Evolutionary conservation across 2,888 invertebrate species (phyloP), one percentile per base, ranked within the genome.

Genomic region (Apotomis betuletana): DNA sequence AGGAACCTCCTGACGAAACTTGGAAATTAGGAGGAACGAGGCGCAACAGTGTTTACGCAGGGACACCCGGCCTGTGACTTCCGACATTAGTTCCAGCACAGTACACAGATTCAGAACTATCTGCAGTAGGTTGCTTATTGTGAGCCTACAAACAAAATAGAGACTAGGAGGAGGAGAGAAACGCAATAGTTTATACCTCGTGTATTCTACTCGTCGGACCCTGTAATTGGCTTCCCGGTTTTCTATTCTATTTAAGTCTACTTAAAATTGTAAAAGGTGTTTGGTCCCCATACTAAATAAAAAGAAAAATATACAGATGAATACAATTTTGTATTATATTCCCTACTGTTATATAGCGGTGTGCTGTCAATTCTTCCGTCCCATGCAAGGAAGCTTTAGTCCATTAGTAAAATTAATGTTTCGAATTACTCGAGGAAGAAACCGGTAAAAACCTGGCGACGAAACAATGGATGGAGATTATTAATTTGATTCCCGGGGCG

Each of bases 341-440:
- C 9, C 68, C 5, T 65, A 65, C 58, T 58, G 72, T 51, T 77
- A 73, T 77, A 77, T 83, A 85, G 84, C 84, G 84, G 86, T 86
- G 88, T 87, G 36, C 62, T 15, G 49, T 27, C 15, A 4, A 51
- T 49, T 52, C 41, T 55, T 13, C 62, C 67, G 38, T 87, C 84
- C 84, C 83, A 81, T 85, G 87, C 86, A 85, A 77, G 81, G 80
- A 83, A 86, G 86, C 86, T 89, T 92, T 89, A 90, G 86, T 92
- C 92, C 93, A 94, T 94, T 94, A 93, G 87, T 90, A 90, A 93
- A 93, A 93, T 94, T 92, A 93, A 93, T 93, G 93, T 92, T 92
- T 92, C 87, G 90, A 92, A 90, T 92, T 90, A 92, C 87, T 82
- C 81, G 83, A 79, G 81, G 77, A 78, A 74, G 72, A 71, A 67